A percentile compares a stretch with the other conserved stretches of the same genome.
phyloP scores from a whole-genome alignment of 2,888 invertebrate species.

The Chromoteleia sp. region DNA sequence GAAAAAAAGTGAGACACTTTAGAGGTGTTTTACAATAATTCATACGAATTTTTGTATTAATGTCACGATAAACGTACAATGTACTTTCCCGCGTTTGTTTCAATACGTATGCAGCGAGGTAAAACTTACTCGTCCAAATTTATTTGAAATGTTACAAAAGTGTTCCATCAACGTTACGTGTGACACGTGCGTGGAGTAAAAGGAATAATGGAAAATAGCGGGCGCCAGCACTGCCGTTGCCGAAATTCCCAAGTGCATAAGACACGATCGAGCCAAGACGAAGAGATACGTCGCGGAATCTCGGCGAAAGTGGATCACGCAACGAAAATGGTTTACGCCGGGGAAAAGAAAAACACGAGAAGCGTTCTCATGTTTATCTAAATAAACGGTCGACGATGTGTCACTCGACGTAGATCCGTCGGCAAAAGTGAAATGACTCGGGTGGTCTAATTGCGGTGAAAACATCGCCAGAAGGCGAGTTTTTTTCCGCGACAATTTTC shows the following conservation, averaged over 20 bases:
- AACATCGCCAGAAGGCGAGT: not conserved
- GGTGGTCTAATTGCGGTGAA: constrained; percentile 21
- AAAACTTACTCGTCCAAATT: too few relatives aligned
- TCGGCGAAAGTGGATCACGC: constrained; percentile 43
- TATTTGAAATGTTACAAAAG: not conserved
- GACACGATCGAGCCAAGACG: not conserved
- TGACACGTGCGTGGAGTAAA: not conserved
- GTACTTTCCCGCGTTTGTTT: too few relatives aligned
- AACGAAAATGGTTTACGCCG: constrained; percentile 11
- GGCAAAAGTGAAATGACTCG: constrained; percentile 21
- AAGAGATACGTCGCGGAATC: constrained; percentile 25
- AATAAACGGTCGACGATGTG: constrained; percentile 22
- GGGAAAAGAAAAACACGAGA: constrained; percentile 12
- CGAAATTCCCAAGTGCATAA: constrained; percentile 6
- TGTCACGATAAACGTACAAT: too few relatives aligned
- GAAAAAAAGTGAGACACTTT: too few relatives aligned
- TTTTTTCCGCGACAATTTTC: too few relatives aligned
- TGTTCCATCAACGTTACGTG: not conserved
- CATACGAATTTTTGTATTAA: too few relatives aligned
- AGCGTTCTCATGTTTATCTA: constrained; percentile 20
- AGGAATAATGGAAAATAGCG: not conserved
- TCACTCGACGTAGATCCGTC: constrained; percentile 17
- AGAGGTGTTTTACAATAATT: too few relatives aligned
- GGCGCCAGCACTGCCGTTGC: not conserved
- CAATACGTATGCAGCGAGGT: too few relatives aligned